Evolutionary conservation across 2,888 invertebrate species (phyloP), one percentile per base, ranked within the genome.

Genomic region (Capitulum mitella): DNA sequence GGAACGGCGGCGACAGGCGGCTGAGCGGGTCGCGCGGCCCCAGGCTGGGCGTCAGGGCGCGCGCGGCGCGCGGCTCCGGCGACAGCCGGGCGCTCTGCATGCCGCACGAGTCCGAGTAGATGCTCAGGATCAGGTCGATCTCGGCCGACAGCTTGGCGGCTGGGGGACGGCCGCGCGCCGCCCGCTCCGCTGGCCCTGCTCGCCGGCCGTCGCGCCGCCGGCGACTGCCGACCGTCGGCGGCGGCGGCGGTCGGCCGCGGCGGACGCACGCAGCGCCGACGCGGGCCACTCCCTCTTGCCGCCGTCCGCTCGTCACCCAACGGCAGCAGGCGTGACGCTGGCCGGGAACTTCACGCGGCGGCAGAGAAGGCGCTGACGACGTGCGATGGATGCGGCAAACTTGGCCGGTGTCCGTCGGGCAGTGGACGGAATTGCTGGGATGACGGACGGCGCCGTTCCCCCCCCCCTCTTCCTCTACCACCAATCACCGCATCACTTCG

Each of bases 1-100:
- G 75, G 40, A 51, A 77, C 10, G 75, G 61, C 58, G 77, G 40
- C 79, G 76, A 70, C n/a, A 58, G 75, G 29, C 51, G 78, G 22
- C 74, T 19, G 77, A 77, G 79, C 32, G 46, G 19, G 54, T 77
- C 58, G 34, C 34, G 34, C 37, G 64, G 37, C 34, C 2, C 26
- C 19, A 26, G 54, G 26, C 26, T 22, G 26, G 54, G 54, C 54
- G 54, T 6, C 54, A 54, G 54, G 26, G 54, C 54, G 54, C 54
- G 54, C 54, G 26, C 32, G 64, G 34, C 37, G 22, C 34, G n/a
- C 37, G 19, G 64, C 64, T 34, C 37, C 40, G 37, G 40, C 19
- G 37, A 40, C 70, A 40, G 70, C 8, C 70, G 70, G 26, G 14
- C 40, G 40, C 26, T 10, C 70, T 29, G 70, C 70, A 40, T 70